Conservation (phyloP, 2,888 invertebrate species). For the Troglohyphantes excavatus region DNA sequence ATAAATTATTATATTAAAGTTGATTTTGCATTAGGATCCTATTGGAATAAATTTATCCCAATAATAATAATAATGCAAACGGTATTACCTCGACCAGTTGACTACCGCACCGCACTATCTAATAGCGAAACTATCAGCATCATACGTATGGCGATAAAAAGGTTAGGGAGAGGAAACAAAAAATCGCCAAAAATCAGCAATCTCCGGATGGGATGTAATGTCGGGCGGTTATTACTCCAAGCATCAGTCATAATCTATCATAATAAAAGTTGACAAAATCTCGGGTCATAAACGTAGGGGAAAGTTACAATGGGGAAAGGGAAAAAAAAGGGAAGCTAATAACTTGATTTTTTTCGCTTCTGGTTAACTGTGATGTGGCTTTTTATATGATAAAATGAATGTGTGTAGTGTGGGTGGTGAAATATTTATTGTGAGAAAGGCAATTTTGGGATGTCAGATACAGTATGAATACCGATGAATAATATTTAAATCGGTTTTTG, state of each 20-base stretch:
- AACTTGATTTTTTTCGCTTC: constrained; percentile 4
- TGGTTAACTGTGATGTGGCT: neutral
- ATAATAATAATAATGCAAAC: too few relatives aligned
- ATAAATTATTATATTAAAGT: too few relatives aligned
- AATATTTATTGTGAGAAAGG: too few relatives aligned
- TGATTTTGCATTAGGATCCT: too few relatives aligned
- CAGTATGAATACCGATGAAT: too few relatives aligned
- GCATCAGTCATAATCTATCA: constrained; percentile 65
- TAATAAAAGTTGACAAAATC: constrained; percentile 67
- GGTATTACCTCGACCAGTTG: too few relatives aligned
- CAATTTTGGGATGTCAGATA: too few relatives aligned
- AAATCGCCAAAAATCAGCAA: constrained; percentile 39
- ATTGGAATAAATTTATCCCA: too few relatives aligned
- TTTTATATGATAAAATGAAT: constrained; percentile 4
- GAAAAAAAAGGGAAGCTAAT: constrained; percentile 40
- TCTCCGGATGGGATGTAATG: constrained; percentile 45
- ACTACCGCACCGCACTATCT: too few relatives aligned
- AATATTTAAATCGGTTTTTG: too few relatives aligned
- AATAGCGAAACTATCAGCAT: neutral
- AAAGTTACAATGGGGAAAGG: constrained; percentile 27
- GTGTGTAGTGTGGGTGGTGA: too few relatives aligned
- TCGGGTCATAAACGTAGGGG: constrained; percentile 39
- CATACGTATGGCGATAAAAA: constrained; percentile 28
- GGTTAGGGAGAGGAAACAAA: neutral
- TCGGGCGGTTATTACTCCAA: constrained; percentile 42